phyloP scores from a whole-genome alignment of 1,140 invertebrate species.

The Homalodisca vitripennis region DNA sequence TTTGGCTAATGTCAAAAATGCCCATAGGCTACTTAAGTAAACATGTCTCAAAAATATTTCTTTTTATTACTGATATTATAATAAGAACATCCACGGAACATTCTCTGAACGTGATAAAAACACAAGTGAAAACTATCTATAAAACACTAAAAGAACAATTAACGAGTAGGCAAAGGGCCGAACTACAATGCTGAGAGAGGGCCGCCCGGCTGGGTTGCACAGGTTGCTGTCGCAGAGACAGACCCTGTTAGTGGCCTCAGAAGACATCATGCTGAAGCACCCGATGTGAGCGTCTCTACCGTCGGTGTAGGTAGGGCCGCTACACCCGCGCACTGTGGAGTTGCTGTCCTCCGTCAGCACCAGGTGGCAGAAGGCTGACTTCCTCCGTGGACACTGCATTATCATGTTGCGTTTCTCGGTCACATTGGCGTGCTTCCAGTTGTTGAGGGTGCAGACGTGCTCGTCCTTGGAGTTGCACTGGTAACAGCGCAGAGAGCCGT shows the following conservation, averaged over 20 bases:
- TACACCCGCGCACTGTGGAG: neutral
- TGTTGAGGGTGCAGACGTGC: neutral
- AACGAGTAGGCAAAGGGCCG: too few species aligned
- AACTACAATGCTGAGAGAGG: too few species aligned
- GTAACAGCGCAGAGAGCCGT: slow-evolving; percentile 20
- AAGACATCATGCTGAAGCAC: slow-evolving; percentile 3
- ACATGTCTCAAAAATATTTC: too few species aligned
- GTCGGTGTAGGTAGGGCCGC: slow-evolving; percentile 5
- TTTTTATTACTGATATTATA: too few species aligned
- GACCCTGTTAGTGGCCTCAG: neutral
- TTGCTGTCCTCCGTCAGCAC: neutral
- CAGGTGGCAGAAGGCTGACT: slow-evolving; percentile 17
- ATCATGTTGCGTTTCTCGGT: slow-evolving; percentile 20
- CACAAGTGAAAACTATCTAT: too few species aligned
- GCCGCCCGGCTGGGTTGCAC: neutral
- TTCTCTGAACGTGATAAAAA: too few species aligned
- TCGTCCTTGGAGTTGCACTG: slow-evolving; percentile 11
- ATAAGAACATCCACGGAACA: too few species aligned
- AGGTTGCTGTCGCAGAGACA: slow-evolving; percentile 15
- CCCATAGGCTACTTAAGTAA: too few species aligned
- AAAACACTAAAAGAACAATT: too few species aligned
- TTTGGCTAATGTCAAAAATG: too few species aligned
- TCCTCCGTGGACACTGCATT: slow-evolving; percentile 18
- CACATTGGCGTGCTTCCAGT: slow-evolving; percentile 17
- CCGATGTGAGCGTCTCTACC: slow-evolving; percentile 12